phyloP scores from a whole-genome alignment of 2,888 invertebrate species.

The Cecidostiba fungosa region DNA sequence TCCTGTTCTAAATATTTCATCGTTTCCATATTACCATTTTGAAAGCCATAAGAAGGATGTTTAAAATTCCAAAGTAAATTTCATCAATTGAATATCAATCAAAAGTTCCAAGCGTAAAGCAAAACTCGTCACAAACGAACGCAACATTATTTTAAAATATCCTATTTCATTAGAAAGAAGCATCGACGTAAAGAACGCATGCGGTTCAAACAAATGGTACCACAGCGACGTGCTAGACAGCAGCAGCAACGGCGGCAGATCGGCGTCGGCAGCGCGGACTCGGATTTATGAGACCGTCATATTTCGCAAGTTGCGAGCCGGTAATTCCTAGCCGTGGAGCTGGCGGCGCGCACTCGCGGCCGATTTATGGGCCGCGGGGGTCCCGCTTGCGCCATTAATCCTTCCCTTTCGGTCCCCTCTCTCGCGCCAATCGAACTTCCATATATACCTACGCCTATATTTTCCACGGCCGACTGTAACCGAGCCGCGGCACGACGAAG shows the following conservation, averaged over 20 bases:
- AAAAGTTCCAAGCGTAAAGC: too few species aligned
- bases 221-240: not conserved
- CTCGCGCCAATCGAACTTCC: constrained; percentile 78
- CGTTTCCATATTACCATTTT: too few species aligned
- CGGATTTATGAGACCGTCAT: constrained; percentile 83
- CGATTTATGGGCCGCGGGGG: constrained; percentile 82
- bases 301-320: constrained; percentile 84
- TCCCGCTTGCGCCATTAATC: constrained; percentile 82
- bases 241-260: not conserved
- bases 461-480: not conserved
- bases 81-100: too few species aligned
- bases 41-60: too few species aligned
- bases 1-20: too few species aligned
- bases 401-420: constrained; percentile 78
- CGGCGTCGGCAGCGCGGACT: constrained; percentile 72
- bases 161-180: not conserved
- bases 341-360: constrained; percentile 60
- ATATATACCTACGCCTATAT: constrained; percentile 68
- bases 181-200: not conserved
- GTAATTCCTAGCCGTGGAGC: constrained; percentile 82
- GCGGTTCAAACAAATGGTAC: not conserved
- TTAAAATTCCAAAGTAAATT: too few species aligned
- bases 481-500: not conserved
- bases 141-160: too few species aligned
- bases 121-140: too few species aligned